Evolutionary conservation across 1,140 invertebrate species (phyloP), one percentile per base, ranked within the genome.

Genomic region (Conopomorpha cramerella): DNA sequence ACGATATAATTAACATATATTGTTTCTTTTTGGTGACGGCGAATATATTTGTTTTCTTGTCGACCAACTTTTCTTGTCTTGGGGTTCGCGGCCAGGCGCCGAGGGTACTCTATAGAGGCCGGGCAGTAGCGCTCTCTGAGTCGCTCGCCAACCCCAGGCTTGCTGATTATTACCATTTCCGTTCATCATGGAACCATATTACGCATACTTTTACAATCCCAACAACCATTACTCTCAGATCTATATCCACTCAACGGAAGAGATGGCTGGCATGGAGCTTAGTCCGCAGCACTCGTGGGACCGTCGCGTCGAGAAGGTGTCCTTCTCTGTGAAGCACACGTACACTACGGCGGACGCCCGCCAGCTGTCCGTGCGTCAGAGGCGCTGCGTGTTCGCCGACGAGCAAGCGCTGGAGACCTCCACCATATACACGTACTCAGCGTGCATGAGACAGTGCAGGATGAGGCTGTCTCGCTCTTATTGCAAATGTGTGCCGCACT

Each of bases 201-300:
- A n/a, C n/a, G n/a, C n/a, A n/a, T n/a, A n/a, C n/a, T n/a, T n/a
- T n/a, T n/a, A n/a, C n/a, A n/a, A n/a, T n/a, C n/a, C n/a, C n/a
- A n/a, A n/a, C n/a, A n/a, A n/a, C n/a, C n/a, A n/a, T n/a, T n/a
- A n/a, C 46, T 53, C 60, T 15, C 37, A 85, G 84, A 67, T 88
- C 8, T 89, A 82, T 35, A 84, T 88, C 11, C 82, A 86, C 43
- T 84, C 82, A 6, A 81, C 80, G 0, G 83, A 86, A 50, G 86
- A 88, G 53, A 80, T 84, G 59, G 83, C 86, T 2, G 82, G 82
- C 0, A 51, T 84, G 1, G 85, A 88, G 37, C 80, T 84, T 41
- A 81, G 79, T 46, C 81, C 85, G 0, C 86, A 88, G 43, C 83
- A 85, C 40, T 68, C 83, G n/a, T 88, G 86, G 86, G 80, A 83